phyloP scores from a whole-genome alignment of 2,888 invertebrate species.

The Philonicus albiceps region DNA sequence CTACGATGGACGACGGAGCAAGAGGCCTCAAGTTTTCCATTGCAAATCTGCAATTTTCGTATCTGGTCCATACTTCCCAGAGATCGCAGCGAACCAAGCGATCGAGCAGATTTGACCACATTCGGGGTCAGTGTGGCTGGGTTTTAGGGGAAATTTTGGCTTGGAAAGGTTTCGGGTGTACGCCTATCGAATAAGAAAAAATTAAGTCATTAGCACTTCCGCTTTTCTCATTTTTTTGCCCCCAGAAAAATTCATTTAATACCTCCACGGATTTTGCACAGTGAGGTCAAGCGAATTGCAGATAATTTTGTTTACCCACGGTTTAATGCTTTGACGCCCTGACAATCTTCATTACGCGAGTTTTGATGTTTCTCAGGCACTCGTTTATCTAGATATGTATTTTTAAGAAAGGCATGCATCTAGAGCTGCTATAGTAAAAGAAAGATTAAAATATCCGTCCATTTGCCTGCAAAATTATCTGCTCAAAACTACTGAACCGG shows the following conservation, averaged over 20 bases:
- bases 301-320: not conserved
- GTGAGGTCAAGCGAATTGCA: not conserved
- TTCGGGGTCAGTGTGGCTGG: not conserved
- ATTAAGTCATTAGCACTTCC: not conserved
- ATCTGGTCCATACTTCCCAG: not conserved
- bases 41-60: not conserved
- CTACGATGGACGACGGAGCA: not conserved
- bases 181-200: not conserved
- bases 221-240: not conserved
- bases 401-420: not conserved
- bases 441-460: not conserved
- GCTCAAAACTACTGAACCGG: no score
- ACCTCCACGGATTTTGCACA: not conserved
- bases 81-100: not conserved
- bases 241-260: not conserved
- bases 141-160: not conserved
- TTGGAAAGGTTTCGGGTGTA: not conserved
- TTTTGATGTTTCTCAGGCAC: not conserved
- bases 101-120: not conserved
- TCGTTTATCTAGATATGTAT: not conserved
- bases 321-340: not conserved
- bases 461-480: no score
- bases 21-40: not conserved
- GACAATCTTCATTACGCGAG: not conserved
- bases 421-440: not conserved